Base-by-base conservation (phyloP, 1,140 invertebrate genomes). In the Cydia fagiglandana region DNA sequence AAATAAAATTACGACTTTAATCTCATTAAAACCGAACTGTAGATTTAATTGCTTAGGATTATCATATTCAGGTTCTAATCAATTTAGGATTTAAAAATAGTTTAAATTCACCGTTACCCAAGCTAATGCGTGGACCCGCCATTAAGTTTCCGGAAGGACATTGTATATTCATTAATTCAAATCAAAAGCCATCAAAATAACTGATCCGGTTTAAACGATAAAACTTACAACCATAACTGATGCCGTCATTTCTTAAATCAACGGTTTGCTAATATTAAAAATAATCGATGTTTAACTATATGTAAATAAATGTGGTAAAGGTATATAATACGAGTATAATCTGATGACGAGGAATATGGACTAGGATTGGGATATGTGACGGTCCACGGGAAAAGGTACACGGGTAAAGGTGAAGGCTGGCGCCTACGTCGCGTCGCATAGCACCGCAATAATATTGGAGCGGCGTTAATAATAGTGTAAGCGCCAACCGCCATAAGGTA, bases 91-190 rank as follows among this genome's bases (percentile, higher is more conserved):
- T 30, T 38, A 41, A 41, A 41, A 70, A 41, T 20, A 20, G 20
- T 20, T 70, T 70, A 24, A 56, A 77, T 61, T 61, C 50, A 76
- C 77, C 70, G 74, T 73, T 77, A 78, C 66, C 5, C 66, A 12
- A 70, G 66, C 66, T 20, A 70, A 70, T 68, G 34, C 15, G 13
- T 74, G 47, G 53, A 73, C 13, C 61, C 12, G 53, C 30, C n/a
- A 56, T 78, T 78, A 68, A 78, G 38, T 76, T 75, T 79, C 73
- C 75, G 78, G 78, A 76, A 79, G 75, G 73, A 76, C 53, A 73
- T 75, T 79, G 75, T 75, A 79, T 75, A 76, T 76, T 70, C 74
- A 76, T 76, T 73, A 76, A 76, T 79, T 75, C 74, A 34, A 76
- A 34, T 56, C 15, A 50, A 76, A 56, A 73, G 15, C 30, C 64